These are phyloP conservation scores for Egretta garzetta DNA, from an alignment of 2,113 vertebrate species.

Conservation along the genomic window DNA sequence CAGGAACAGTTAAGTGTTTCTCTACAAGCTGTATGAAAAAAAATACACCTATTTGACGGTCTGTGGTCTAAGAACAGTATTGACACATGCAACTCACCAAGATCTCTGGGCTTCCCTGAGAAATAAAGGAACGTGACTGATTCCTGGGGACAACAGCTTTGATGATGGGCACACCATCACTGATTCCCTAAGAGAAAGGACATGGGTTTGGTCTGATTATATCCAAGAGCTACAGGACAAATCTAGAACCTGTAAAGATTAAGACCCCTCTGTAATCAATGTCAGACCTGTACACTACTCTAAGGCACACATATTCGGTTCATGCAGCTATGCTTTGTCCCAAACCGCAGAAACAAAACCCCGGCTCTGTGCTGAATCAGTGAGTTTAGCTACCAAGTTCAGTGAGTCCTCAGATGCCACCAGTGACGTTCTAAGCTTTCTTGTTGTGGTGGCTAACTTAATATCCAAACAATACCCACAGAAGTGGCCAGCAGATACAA, in stretches of 20 bases:
- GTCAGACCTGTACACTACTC: not conserved
- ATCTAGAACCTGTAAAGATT: not conserved
- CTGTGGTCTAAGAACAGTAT: not conserved
- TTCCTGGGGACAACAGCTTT: conserved; percentile 93
- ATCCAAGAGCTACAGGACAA: not conserved
- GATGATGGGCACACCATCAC: conserved; percentile 89
- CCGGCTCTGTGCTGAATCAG: not conserved
- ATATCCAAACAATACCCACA: not conserved
- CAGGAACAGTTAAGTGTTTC: not conserved
- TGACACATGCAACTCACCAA: conserved; percentile 82
- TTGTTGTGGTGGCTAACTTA: not conserved
- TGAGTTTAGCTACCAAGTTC: not conserved
- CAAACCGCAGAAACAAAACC: not conserved
- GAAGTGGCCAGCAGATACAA: not conserved
- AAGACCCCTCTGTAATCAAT: not conserved
- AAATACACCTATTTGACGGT: not conserved
- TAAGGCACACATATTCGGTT: not conserved
- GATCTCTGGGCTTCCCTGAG: conserved; percentile 93
- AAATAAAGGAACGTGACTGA: conserved; percentile 97
- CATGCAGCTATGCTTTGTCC: not conserved
- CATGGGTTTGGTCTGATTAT: not conserved
- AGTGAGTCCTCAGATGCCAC: not conserved
- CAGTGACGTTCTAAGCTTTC: not conserved
- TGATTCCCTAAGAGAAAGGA: conserved; percentile 86
- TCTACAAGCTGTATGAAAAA: not conserved